phyloP scores from a whole-genome alignment of 2,888 invertebrate species.

The Elmis aenea region DNA sequence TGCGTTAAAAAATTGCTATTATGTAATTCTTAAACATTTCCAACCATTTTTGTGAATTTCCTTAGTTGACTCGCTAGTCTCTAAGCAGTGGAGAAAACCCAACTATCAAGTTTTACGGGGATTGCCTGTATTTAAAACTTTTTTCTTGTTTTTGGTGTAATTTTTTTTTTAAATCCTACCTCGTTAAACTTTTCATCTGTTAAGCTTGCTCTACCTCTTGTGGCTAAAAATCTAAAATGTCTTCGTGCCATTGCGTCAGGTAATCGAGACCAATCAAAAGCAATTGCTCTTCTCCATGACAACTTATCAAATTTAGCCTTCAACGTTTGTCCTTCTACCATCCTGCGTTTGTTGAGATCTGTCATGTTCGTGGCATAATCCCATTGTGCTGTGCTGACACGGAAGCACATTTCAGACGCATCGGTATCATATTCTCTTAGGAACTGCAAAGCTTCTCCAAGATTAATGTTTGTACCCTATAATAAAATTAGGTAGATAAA shows the following conservation, averaged over 20 bases:
- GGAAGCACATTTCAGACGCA: slow-evolving; percentile 67
- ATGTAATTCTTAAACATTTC: too few species aligned
- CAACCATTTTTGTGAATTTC: too few species aligned
- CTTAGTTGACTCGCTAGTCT: too few species aligned
- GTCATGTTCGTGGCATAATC: slow-evolving; percentile 73
- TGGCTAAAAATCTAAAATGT: slow-evolving; percentile 66
- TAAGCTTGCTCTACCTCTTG: slow-evolving; percentile 68
- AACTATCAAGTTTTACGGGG: too few species aligned
- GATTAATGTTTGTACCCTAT: slow-evolving; percentile 61
- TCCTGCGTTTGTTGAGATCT: slow-evolving; percentile 62
- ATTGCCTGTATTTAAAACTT: too few species aligned
- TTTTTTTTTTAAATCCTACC: slow-evolving; percentile 53
- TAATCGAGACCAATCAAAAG: slow-evolving; percentile 64
- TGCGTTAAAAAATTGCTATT: too few species aligned
- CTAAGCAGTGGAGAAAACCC: too few species aligned
- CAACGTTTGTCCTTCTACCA: slow-evolving; percentile 66
- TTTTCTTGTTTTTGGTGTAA: too few species aligned
- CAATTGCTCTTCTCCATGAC: slow-evolving; percentile 68
- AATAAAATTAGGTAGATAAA: too few species aligned
- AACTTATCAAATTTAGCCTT: slow-evolving; percentile 70
- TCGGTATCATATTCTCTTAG: slow-evolving; percentile 68
- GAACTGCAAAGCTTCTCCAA: slow-evolving; percentile 66
- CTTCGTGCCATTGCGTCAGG: slow-evolving; percentile 61
- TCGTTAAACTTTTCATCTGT: slow-evolving; percentile 69
- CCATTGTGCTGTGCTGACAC: slow-evolving; percentile 69